These are phyloP conservation scores for Pitangus sulphuratus DNA, from an alignment of 2,797 vertebrate species.

Conservation along the genomic window DNA sequence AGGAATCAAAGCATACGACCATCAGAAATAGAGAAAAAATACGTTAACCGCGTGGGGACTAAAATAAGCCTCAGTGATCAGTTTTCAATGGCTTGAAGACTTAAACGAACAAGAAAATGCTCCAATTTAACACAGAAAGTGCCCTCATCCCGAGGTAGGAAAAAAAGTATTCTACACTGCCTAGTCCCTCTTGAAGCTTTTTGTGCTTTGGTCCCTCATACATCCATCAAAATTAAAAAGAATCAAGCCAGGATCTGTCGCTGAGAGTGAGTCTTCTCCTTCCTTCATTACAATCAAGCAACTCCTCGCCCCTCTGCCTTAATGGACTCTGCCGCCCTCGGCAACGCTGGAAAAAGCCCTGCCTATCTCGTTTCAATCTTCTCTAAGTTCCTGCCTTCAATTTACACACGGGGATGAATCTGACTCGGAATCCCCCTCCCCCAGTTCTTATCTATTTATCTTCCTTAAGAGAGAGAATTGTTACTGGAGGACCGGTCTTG, in stretches of 20 bases:
- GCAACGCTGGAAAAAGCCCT: background rate
- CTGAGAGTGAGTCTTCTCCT: background rate
- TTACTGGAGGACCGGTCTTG: background rate
- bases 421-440: background rate
- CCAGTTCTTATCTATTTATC: slow-evolving; percentile 14
- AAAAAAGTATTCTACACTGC: background rate
- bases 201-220: background rate
- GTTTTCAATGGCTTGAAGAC: background rate
- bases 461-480: background rate
- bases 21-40: background rate
- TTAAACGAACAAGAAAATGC: background rate
- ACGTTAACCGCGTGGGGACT: background rate
- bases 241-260: background rate
- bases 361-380: slow-evolving; percentile 16
- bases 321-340: background rate
- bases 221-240: slow-evolving; percentile 15
- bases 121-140: background rate
- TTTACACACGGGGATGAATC: background rate
- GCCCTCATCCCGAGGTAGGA: background rate
- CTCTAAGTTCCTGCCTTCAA: background rate
- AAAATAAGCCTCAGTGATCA: background rate
- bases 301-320: background rate
- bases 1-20: background rate
- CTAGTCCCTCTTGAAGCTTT: background rate
- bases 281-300: background rate